Evolutionary conservation across 2,888 invertebrate genomes (phyloP).

Genomic region (Polydesmus complanatus): DNA sequence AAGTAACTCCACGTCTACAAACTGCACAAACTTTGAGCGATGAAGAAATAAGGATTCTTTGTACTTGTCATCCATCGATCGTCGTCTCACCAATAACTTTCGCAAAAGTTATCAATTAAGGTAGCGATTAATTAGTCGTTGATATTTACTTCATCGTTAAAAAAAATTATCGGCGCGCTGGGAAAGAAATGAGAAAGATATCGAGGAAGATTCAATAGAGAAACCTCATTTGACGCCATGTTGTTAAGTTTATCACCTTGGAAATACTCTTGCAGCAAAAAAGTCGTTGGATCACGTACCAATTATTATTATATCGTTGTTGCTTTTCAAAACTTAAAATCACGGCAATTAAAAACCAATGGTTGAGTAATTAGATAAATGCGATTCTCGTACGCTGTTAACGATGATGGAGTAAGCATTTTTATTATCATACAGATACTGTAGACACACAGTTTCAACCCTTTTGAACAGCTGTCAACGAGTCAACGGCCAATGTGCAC

Average conservation of each 20-base stretch:
- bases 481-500: not conserved
- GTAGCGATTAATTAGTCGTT: no score
- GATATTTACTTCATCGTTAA: no score
- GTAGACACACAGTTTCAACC: no score
- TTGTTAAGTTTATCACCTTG: not conserved
- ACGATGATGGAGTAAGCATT: not conserved
- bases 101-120: no score
- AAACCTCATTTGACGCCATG: not conserved
- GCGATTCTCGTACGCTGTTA: no score
- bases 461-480: not conserved
- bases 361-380: no score
- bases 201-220: not conserved
- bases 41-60: constrained; percentile 22
- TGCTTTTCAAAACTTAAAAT: not conserved
- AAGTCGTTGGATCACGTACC: not conserved
- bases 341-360: not conserved
- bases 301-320: not conserved
- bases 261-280: not conserved
- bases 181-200: not conserved
- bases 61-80: constrained; percentile 23
- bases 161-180: not conserved
- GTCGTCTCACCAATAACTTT: not conserved
- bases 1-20: constrained; percentile 24
- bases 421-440: no score
- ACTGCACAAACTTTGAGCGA: constrained; percentile 23